Conservation (phyloP, 2,113 vertebrate genomes). For the Oreochromis aureus region DNA sequence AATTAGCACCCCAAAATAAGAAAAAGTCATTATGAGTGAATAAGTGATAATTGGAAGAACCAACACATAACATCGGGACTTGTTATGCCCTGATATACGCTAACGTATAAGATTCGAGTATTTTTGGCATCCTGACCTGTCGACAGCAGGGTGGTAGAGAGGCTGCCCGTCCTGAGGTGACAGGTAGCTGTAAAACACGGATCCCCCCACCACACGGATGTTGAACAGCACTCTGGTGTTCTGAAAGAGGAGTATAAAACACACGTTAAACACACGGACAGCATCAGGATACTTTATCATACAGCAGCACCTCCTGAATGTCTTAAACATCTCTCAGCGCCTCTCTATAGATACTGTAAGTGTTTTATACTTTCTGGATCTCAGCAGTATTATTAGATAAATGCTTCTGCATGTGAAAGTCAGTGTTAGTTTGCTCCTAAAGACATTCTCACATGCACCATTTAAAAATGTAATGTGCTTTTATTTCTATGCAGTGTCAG, state of each 20-base stretch:
- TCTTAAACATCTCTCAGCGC: not conserved
- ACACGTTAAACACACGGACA: not conserved
- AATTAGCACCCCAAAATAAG: not conserved
- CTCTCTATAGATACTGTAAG: not conserved
- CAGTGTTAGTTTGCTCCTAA: not conserved
- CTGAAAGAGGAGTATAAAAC: slow-evolving; percentile 56
- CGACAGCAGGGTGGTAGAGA: slow-evolving; percentile 84
- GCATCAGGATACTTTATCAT: not conserved
- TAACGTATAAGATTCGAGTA: not conserved
- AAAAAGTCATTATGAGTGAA: not conserved
- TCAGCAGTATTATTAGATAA: not conserved
- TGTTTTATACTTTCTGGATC: not conserved
- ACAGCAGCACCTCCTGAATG: not conserved
- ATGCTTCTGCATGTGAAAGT: not conserved
- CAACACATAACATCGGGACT: not conserved
- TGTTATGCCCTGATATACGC: not conserved
- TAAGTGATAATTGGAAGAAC: not conserved
- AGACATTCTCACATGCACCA: not conserved
- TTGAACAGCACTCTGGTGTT: slow-evolving; percentile 78
- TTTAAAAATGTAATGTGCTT: not conserved
- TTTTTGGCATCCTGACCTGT: slow-evolving; percentile 76
- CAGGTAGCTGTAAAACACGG: slow-evolving; percentile 79
- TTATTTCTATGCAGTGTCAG: not conserved
- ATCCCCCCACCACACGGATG: slow-evolving; percentile 80
- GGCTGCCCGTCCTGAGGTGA: slow-evolving; percentile 82